Conservation (phyloP, 2,113 vertebrate species). For the Aleadryas rufinucha region DNA sequence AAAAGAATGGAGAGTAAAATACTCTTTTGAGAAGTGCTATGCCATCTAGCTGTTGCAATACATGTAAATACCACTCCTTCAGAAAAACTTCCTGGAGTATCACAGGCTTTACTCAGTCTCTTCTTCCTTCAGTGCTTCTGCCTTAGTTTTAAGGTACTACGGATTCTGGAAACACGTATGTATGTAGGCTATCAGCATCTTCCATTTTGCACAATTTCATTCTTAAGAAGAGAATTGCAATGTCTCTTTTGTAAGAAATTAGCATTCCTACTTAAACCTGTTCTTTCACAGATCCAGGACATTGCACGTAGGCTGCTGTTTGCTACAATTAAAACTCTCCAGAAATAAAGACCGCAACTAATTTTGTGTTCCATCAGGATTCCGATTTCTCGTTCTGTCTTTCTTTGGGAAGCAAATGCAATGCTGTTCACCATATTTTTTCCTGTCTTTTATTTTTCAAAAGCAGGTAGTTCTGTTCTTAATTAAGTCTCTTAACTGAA, state of each 20-base stretch:
- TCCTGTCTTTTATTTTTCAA: background rate
- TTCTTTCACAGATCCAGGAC: background rate
- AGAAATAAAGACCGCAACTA: background rate
- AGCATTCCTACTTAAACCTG: background rate
- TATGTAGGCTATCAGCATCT: background rate
- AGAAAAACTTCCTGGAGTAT: background rate
- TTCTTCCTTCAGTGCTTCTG: background rate
- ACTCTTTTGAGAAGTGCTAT: background rate
- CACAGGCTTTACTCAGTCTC: background rate
- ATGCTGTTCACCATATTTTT: background rate
- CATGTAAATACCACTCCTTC: background rate
- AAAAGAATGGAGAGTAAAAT: background rate
- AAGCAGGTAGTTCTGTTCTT: background rate
- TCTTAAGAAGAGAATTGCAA: background rate
- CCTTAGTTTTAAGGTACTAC: background rate
- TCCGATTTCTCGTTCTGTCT: background rate
- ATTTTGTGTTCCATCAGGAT: constrained; percentile 1
- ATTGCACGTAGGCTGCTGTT: background rate
- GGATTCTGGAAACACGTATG: background rate
- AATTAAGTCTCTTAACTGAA: background rate
- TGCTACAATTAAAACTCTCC: background rate
- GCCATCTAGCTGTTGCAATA: background rate
- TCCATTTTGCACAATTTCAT: background rate
- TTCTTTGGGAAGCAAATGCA: background rate
- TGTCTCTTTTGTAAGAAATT: background rate